phyloP scores from a whole-genome alignment of 2,797 vertebrate species.

The Peromyscus melanophrys region DNA sequence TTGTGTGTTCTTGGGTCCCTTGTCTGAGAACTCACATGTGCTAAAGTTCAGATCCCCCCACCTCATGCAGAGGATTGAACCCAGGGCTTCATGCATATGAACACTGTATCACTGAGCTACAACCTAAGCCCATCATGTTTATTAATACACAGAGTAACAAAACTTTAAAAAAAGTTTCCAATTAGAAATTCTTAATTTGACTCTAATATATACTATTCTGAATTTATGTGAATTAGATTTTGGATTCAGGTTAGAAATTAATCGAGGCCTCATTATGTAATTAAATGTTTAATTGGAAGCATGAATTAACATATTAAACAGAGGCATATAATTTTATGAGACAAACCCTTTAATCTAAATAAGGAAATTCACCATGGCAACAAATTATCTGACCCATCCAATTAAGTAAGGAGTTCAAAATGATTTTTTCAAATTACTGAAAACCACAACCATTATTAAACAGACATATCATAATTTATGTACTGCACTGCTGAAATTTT shows the following conservation, averaged over 20 bases:
- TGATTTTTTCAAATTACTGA: slow-evolving; percentile 70
- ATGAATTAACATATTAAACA: slow-evolving; percentile 77
- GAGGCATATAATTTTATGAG: slow-evolving; percentile 77
- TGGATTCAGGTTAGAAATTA: slow-evolving; percentile 73
- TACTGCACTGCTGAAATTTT: neutral
- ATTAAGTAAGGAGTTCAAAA: slow-evolving; percentile 65
- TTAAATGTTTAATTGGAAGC: slow-evolving; percentile 75
- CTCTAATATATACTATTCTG: neutral
- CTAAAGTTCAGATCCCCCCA: neutral
- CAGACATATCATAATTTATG: neutral
- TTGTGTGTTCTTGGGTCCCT: neutral
- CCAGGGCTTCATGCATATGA: neutral
- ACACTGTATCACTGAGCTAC: neutral
- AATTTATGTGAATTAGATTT: slow-evolving; percentile 68
- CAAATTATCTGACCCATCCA: slow-evolving; percentile 70
- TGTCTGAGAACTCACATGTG: neutral
- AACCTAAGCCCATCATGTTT: neutral
- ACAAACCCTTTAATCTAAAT: slow-evolving; percentile 71
- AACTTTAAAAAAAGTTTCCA: slow-evolving; percentile 35
- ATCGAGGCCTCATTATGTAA: slow-evolving; percentile 71
- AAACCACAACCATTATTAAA: slow-evolving; percentile 64
- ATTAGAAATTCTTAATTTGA: slow-evolving; percentile 16
- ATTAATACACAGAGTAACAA: neutral
- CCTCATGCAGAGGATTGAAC: neutral
- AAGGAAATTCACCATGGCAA: slow-evolving; percentile 77